Base-by-base conservation (phyloP, 2,888 invertebrate genomes). In the Lasius fuliginosus region DNA sequence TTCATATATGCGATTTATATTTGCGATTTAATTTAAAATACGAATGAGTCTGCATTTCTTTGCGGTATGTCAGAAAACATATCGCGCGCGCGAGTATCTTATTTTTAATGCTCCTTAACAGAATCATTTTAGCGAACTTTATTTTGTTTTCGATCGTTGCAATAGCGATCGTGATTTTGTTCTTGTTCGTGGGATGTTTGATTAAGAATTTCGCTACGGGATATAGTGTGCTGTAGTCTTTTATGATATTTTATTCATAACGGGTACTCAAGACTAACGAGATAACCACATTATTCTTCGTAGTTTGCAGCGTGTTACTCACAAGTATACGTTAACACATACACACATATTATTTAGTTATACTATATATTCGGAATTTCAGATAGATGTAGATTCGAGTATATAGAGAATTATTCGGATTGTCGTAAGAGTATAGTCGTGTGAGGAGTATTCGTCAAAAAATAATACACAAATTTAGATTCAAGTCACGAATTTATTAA, bases 41-140 rank as follows among this genome's bases (percentile, higher is more conserved):
- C 74, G 77, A 85, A 89, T 87, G 85, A 89, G 87, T 90, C 89
- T 91, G 91, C 91, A 93, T 92, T 92, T 92, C 82, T 88, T 79
- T 74, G 88, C 87, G 90, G 76, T 88, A 90, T 86, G 87, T 85
- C 84, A 49, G 67, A n/a, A 76, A 65, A 85, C 85, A 83, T 91
- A 90, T 89, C 86, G 87, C 88, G 56, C 88, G 40, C 69, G 82
- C 68, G 60, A 36, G 42, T 79, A 79, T 82, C 67, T 86, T 46
- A 33, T 83, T 87, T 90, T 86, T 82, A 88, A 79, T 71, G 73
- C 84, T 87, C 84, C 58, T 85, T 67, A 83, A 82, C 77, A 58
- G 86, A 77, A 83, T 82, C 15, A 83, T 88, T 83, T 86, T 79
- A 79, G 76, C 40, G 12, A 36, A 76, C 53, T 68, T n/a, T 81